Percentiles rank a stretch among this genome's conserved stretches.
Conservation (phyloP, 2,113 vertebrate species). For the Tragelaphus imberbis region DNA sequence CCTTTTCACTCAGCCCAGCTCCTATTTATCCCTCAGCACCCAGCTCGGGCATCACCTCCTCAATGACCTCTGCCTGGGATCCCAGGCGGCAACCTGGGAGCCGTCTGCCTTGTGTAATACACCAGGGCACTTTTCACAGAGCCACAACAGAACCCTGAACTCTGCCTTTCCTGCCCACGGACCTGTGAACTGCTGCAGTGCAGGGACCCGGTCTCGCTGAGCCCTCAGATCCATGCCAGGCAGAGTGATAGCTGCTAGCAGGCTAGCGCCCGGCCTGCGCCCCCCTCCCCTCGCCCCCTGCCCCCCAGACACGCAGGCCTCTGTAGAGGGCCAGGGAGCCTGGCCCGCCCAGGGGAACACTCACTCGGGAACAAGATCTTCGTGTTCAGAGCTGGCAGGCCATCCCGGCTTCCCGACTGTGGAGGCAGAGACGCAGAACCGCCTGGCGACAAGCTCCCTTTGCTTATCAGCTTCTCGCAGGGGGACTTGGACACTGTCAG, state of each 20-base stretch:
- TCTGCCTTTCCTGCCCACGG: not conserved
- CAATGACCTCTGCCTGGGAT: not conserved
- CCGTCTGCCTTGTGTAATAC: not conserved
- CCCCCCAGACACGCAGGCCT: not conserved
- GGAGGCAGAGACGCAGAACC: slow-evolving; percentile 91
- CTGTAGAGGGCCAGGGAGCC: not conserved
- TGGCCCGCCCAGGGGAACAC: slow-evolving; percentile 39
- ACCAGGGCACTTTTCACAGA: not conserved
- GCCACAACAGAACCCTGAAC: fast-evolving
- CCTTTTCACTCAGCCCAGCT: not conserved
- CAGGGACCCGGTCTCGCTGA: no score
- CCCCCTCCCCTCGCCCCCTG: fast-evolving
- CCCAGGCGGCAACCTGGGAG: fast-evolving
- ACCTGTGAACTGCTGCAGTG: not conserved
- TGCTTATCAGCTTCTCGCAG: slow-evolving; percentile 91
- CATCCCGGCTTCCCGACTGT: slow-evolving; percentile 88
- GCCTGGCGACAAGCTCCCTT: slow-evolving; percentile 86
- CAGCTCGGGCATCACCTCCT: not conserved
- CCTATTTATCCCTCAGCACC: not conserved
- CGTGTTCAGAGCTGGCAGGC: slow-evolving; percentile 89
- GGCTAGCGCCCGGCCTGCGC: fast-evolving
- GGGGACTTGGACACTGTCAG: slow-evolving; percentile 86
- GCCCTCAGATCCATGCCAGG: not conserved
- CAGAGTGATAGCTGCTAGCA: not conserved
- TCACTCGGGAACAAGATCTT: slow-evolving; percentile 93